Evolutionary conservation across 2,888 invertebrate genomes (phyloP).

Genomic region (Bursaphelenchus okinawaensis): DNA sequence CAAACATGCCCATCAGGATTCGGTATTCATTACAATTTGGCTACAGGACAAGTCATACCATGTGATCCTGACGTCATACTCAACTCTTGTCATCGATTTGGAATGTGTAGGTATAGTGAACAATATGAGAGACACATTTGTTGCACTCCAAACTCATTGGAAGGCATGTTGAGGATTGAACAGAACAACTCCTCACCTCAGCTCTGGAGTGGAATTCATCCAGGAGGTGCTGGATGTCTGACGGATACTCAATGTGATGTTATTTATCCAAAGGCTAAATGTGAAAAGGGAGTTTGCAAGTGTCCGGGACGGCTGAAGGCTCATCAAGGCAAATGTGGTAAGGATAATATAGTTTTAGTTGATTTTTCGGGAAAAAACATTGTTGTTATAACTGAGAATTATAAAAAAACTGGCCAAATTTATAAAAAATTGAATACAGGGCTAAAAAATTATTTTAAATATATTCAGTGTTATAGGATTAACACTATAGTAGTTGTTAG

Average conservation of each 20-base stretch:
- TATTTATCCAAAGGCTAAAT: neutral
- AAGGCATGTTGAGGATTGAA: neutral
- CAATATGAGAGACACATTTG: slow-evolving; percentile 1
- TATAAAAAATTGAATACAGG: no score
- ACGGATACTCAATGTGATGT: slow-evolving; percentile 1
- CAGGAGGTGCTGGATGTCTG: neutral
- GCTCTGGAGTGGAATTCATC: neutral
- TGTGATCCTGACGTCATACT: slow-evolving; percentile 2
- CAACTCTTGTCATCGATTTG: slow-evolving; percentile 14
- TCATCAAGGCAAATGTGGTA: neutral
- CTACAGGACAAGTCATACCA: slow-evolving; percentile 18
- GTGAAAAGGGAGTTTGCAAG: neutral
- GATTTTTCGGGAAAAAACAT: no score
- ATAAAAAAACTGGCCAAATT: no score
- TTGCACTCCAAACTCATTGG: neutral
- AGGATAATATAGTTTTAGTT: no score
- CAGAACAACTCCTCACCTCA: neutral
- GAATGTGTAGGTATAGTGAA: slow-evolving; percentile 13
- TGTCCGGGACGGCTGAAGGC: neutral
- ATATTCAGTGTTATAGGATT: no score
- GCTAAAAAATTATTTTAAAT: no score
- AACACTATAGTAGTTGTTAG: no score
- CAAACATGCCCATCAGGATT: slow-evolving; percentile 6
- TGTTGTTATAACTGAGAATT: no score
- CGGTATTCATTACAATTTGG: slow-evolving; percentile 9